Base-by-base conservation (phyloP, 2,888 invertebrate genomes). In the Pelosia muscerda region DNA sequence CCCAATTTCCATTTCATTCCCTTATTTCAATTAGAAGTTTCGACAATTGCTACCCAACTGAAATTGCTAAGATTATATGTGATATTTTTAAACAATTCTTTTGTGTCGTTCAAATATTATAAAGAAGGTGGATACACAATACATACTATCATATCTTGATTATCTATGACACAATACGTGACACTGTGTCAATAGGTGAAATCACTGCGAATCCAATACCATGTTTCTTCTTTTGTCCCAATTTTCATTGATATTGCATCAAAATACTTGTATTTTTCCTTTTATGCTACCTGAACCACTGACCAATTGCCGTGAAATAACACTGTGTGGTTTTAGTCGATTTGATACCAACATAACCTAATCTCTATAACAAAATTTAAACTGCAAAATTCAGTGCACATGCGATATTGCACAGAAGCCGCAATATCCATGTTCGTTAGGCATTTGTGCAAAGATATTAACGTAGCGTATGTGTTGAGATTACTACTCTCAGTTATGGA, bases 361-460 rank as follows among this genome's bases (percentile, higher is more conserved):
- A 49, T 49, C 19, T 42, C n/a, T 49, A 49, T n/a, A 19, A 9
- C 49, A 49, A 19, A 42, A 42, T 49, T n/a, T n/a, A 49, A 49
- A 49, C 49, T 49, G 49, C n/a, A 19, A 49, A 19, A 49, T 49
- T n/a, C n/a, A n/a, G n/a, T 19, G 25, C 25, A 11, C 11, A 38
- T 38, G 25, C 38, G 25, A 38, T 59, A 38, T 59, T 59, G 38
- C 38, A 25, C 23, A 38, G 34, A 38, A 19, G 15, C 22, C 59
- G 22, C 23, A 59, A 38, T 23, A 38, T 38, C 25, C 25, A 38
- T 38, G 25, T 34, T 38, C 59, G 38, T 38, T 59, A 59, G 59
- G 59, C 25, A 59, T 59, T 38, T 38, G 31, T 59, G 59, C 59
- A 59, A 34, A 59, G 59, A 34, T 59, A 59, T 59, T 38, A 59